phyloP scores from a whole-genome alignment of 1,140 invertebrate genomes.

The Anoplophora glabripennis region DNA sequence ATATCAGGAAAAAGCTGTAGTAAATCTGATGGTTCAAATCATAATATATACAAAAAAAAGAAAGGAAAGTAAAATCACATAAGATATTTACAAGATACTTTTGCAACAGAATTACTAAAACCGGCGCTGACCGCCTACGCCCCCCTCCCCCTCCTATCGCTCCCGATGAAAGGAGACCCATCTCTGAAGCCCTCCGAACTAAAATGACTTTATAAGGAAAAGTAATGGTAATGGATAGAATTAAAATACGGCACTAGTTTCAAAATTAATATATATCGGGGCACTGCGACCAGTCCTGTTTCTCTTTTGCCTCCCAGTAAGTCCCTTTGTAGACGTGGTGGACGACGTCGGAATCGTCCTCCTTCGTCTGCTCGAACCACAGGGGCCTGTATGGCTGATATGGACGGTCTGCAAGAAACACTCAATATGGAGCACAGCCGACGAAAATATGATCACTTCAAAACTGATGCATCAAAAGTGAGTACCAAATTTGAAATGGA shows the following conservation, averaged over 20 bases:
- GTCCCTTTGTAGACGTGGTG: constrained; percentile 83
- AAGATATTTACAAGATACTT: too few species aligned
- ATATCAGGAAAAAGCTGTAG: constrained; percentile 29
- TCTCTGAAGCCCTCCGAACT: too few species aligned
- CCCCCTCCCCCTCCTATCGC: too few species aligned
- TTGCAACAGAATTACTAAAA: too few species aligned
- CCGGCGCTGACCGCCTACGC: too few species aligned
- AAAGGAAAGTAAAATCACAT: too few species aligned
- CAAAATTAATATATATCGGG: constrained; percentile 82
- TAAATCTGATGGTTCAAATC: too few species aligned
- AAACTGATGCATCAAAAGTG: too few species aligned
- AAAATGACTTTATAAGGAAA: constrained; percentile 1
- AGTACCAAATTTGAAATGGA: too few species aligned
- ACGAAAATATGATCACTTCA: too few species aligned
- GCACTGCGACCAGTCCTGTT: constrained; percentile 85
- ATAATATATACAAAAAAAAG: constrained; percentile 11
- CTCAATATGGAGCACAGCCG: background rate
- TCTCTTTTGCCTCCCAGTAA: constrained; percentile 93
- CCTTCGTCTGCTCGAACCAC: constrained; percentile 88
- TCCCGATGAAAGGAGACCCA: too few species aligned
- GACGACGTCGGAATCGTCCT: constrained; percentile 74
- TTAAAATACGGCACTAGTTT: background rate
- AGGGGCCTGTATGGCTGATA: constrained; percentile 77
- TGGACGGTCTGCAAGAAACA: constrained; percentile 58
- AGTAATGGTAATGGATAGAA: background rate